Conservation (phyloP, 1,140 invertebrate genomes). For the Orius insidiosus region DNA sequence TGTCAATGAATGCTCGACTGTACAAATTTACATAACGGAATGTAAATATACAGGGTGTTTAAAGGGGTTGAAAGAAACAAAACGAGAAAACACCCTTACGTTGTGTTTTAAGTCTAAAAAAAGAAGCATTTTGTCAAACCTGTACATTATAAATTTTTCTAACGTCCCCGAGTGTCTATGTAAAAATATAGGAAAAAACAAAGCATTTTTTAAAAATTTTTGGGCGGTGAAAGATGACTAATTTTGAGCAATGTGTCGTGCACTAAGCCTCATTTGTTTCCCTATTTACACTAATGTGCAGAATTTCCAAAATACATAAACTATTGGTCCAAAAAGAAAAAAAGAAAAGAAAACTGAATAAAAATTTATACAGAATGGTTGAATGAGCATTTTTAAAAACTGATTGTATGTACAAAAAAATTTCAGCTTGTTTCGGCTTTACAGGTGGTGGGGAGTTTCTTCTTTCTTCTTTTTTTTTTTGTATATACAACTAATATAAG, state of each 20-base stretch:
- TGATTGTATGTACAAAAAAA: constrained; percentile 3
- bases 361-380: no score
- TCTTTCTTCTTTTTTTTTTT: not conserved
- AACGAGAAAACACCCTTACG: no score
- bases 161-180: not conserved
- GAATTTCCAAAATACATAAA: constrained; percentile 10
- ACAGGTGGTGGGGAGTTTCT: not conserved
- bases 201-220: no score
- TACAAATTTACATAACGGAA: no score
- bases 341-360: no score
- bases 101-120: no score
- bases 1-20: no score
- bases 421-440: constrained; percentile 5
- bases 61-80: no score
- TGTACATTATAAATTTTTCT: no score
- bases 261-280: constrained; percentile 9
- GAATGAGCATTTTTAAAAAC: no score
- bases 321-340: constrained; percentile 9
- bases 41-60: no score
- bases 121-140: no score
- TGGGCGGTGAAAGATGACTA: constrained; percentile 2
- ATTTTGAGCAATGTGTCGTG: constrained; percentile 14
- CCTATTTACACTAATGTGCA: constrained; percentile 3
- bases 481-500: constrained; percentile 16
- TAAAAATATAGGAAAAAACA: not conserved